Percentiles rank a stretch among this genome's conserved stretches.
These are phyloP conservation scores for Hippoglossus stenolepis DNA, from an alignment of 2,113 vertebrate species.

Conservation along the genomic window DNA sequence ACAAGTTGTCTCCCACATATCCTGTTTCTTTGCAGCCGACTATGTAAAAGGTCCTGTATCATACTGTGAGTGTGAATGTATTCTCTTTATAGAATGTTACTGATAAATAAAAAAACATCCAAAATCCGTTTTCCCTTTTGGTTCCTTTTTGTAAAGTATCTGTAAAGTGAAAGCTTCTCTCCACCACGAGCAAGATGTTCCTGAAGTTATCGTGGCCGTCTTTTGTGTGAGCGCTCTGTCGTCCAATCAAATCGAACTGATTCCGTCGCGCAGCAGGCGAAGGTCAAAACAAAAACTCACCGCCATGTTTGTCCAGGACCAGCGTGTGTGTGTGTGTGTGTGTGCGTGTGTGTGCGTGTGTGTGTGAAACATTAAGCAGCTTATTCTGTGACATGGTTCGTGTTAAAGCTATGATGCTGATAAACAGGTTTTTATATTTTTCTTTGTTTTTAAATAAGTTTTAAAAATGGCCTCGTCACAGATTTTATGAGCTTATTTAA, in stretches of 20 bases:
- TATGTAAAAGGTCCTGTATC: constrained; percentile 80
- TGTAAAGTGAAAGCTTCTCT: constrained; percentile 47
- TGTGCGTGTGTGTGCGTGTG: too few relatives aligned
- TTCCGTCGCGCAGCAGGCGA: too few relatives aligned
- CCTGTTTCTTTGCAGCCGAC: constrained; percentile 72
- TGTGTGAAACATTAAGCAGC: too few relatives aligned
- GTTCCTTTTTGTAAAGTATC: constrained; percentile 69
- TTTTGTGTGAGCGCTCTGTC: neutral
- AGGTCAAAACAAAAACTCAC: too few relatives aligned
- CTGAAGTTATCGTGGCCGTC: constrained; percentile 41
- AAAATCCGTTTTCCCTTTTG: constrained; percentile 71
- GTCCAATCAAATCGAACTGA: neutral
- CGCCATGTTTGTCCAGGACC: too few relatives aligned
- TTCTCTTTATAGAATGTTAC: constrained; percentile 82
- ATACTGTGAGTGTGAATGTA: constrained; percentile 84
- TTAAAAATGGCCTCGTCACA: too few relatives aligned
- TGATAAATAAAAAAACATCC: constrained; percentile 80
- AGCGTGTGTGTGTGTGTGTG: too few relatives aligned
- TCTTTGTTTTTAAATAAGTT: too few relatives aligned
- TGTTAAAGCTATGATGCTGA: too few relatives aligned
- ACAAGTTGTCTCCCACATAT: constrained; percentile 66
- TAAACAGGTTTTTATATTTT: too few relatives aligned
- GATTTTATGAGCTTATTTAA: too few relatives aligned
- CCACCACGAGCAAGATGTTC: constrained; percentile 79
- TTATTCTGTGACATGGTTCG: too few relatives aligned